Conservation (phyloP, 2,888 invertebrate genomes). For the Abscondita cerata region DNA sequence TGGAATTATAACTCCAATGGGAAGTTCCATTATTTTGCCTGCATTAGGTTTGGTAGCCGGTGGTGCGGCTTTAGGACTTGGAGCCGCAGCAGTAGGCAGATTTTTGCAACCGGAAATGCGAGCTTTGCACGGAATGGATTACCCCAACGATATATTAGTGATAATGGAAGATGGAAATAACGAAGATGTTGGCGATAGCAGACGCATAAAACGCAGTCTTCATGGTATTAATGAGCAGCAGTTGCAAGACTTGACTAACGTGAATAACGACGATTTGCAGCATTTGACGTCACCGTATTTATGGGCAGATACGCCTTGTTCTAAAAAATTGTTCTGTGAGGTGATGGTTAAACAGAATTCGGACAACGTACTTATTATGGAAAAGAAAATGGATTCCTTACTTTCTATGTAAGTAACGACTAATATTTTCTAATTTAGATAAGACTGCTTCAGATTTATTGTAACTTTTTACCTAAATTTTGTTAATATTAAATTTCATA, state of each 20-base stretch:
- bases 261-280: slow-evolving; percentile 47
- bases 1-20: slow-evolving; percentile 65
- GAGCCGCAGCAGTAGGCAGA: slow-evolving; percentile 79
- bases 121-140: slow-evolving; percentile 39
- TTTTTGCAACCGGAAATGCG: slow-evolving; percentile 61
- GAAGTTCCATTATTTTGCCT: slow-evolving; percentile 71
- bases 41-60: slow-evolving; percentile 81
- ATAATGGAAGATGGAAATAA: slow-evolving; percentile 44
- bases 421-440: not conserved
- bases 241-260: slow-evolving; percentile 50
- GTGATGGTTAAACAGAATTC: slow-evolving; percentile 73
- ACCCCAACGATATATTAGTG: slow-evolving; percentile 49
- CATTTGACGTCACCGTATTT: slow-evolving; percentile 54
- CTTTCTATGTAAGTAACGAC: slow-evolving; percentile 69
- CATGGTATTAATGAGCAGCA: slow-evolving; percentile 56
- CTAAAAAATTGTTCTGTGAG: slow-evolving; percentile 79
- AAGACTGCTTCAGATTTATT: too few relatives aligned
- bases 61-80: slow-evolving; percentile 83
- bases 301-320: slow-evolving; percentile 80
- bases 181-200: slow-evolving; percentile 9
- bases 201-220: slow-evolving; percentile 31
- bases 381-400: slow-evolving; percentile 80
- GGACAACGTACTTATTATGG: slow-evolving; percentile 76
- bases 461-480: too few relatives aligned
- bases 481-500: too few relatives aligned